phyloP scores from a whole-genome alignment of 2,888 invertebrate genomes.

The Crematogaster levior region DNA sequence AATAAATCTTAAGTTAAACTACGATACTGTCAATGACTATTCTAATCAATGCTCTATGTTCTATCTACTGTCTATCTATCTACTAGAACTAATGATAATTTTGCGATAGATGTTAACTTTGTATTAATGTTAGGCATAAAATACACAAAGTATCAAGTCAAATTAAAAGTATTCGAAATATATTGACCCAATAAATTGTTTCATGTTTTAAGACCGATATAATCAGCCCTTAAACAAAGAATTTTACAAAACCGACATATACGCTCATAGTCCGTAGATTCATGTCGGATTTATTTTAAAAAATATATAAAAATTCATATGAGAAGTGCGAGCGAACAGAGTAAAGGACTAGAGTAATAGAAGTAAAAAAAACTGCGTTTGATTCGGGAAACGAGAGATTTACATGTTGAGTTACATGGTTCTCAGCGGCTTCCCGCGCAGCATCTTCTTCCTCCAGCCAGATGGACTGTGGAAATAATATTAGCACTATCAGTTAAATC shows the following conservation, averaged over 20 bases:
- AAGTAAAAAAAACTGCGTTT: constrained; percentile 61
- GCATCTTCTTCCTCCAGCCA: constrained; percentile 85
- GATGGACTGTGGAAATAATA: constrained; percentile 85
- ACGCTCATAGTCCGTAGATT: constrained; percentile 62
- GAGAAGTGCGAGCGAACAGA: constrained; percentile 49
- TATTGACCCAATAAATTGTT: constrained; percentile 7
- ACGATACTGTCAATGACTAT: not conserved
- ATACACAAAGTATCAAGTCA: not conserved
- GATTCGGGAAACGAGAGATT: constrained; percentile 78
- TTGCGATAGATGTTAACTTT: not conserved
- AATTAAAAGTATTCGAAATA: constrained; percentile 1
- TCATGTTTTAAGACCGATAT: not conserved
- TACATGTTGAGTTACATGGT: constrained; percentile 85
- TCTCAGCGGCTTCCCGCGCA: constrained; percentile 84
- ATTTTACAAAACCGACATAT: not conserved
- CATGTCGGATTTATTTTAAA: constrained; percentile 61
- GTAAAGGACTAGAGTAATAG: constrained; percentile 60
- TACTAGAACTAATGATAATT: not conserved
- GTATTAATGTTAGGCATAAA: not conserved
- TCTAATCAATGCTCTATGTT: not conserved
- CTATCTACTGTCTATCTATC: not conserved
- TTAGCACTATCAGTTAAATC: constrained; percentile 78
- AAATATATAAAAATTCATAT: constrained; percentile 1
- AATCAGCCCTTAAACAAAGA: not conserved
- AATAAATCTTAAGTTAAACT: not conserved